Evolutionary conservation across 1,140 invertebrate species (phyloP).

Genomic region (Drosophila pectinifera): DNA sequence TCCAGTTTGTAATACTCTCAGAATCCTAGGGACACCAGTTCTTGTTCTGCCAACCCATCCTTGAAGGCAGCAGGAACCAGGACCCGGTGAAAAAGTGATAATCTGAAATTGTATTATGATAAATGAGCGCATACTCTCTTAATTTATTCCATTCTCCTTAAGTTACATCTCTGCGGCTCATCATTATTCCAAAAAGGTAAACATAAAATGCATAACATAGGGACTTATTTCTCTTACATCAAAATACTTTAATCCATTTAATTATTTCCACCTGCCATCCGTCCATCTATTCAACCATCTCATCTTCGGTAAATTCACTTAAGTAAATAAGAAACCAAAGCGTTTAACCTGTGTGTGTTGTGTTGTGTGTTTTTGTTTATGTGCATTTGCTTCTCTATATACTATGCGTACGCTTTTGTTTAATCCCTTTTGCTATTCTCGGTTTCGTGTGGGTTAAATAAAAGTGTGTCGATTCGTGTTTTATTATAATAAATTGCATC

Average conservation of each 20-base stretch:
- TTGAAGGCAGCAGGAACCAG: no score
- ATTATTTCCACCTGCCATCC: slow-evolving; percentile 9
- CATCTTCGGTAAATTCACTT: slow-evolving; percentile 31
- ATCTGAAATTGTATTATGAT: slow-evolving; percentile 43
- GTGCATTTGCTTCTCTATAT: slow-evolving; percentile 32
- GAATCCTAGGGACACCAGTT: no score
- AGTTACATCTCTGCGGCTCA: slow-evolving; percentile 52
- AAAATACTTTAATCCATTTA: slow-evolving; percentile 54
- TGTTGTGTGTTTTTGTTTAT: slow-evolving; percentile 12
- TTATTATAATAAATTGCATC: slow-evolving; percentile 15
- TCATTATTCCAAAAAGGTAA: slow-evolving; percentile 35
- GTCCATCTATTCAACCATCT: not conserved
- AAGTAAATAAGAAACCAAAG: slow-evolving; percentile 52
- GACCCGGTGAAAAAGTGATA: not conserved
- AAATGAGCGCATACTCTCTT: slow-evolving; percentile 46
- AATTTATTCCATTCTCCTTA: slow-evolving; percentile 41
- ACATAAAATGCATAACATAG: slow-evolving; percentile 59
- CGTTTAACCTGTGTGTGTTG: slow-evolving; percentile 32
- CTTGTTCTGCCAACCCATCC: no score
- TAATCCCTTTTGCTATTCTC: slow-evolving; percentile 19
- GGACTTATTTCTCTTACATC: slow-evolving; percentile 55
- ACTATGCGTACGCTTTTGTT: slow-evolving; percentile 11
- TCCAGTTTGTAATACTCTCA: no score
- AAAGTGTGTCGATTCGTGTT: slow-evolving; percentile 11
- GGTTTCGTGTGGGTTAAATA: slow-evolving; percentile 15